These are phyloP conservation scores for Listronotus oregonensis DNA, from an alignment of 1,140 invertebrate genomes.

Conservation along the genomic window DNA sequence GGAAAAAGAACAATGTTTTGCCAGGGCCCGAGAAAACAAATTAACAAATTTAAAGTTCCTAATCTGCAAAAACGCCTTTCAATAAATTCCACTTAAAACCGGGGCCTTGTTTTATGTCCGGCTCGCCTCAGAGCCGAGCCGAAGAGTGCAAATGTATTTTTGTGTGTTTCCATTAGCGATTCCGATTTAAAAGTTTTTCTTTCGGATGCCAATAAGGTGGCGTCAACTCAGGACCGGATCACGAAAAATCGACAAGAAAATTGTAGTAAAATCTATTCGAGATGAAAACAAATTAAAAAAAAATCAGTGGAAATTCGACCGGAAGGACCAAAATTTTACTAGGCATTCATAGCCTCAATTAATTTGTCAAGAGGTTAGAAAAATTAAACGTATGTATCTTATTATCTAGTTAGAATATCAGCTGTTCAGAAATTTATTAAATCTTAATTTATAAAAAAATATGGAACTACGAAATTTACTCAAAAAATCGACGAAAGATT, in stretches of 20 bases:
- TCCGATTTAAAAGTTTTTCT: slow-evolving; percentile 17
- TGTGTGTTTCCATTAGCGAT: slow-evolving; percentile 29
- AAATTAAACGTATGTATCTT: no score
- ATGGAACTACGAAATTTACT: no score
- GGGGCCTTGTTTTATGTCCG: slow-evolving; percentile 31
- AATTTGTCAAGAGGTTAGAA: no score
- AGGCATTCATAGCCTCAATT: no score
- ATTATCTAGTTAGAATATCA: no score
- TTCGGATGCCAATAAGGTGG: slow-evolving; percentile 26
- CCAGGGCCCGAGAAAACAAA: slow-evolving; percentile 20
- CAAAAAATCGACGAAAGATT: no score
- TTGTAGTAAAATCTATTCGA: no score
- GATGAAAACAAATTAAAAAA: neutral
- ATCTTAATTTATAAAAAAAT: no score
- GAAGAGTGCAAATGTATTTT: slow-evolving; percentile 28
- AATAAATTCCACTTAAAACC: slow-evolving; percentile 35
- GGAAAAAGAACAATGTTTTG: slow-evolving; percentile 15
- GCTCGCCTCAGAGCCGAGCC: slow-evolving; percentile 17
- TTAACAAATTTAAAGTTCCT: slow-evolving; percentile 28
- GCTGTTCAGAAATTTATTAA: no score
- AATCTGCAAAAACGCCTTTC: slow-evolving; percentile 25
- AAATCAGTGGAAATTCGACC: no score
- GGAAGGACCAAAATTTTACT: no score
- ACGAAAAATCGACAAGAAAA: neutral
- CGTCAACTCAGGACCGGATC: slow-evolving; percentile 10